Conservation (phyloP, 2,888 invertebrate genomes). For the Cerastoderma edule region DNA sequence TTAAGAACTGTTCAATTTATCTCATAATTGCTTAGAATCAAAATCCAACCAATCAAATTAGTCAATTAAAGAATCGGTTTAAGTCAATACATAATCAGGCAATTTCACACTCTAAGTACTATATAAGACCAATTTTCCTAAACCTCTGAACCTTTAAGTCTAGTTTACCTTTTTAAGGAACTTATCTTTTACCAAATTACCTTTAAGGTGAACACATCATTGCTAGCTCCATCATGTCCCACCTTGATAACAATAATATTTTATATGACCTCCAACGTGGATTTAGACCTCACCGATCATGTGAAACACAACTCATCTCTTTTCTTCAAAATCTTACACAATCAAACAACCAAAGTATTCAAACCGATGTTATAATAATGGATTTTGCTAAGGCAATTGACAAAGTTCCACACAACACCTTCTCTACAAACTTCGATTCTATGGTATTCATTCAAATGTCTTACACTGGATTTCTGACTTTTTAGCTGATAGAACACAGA, state of each 20-base stretch:
- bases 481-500: not conserved
- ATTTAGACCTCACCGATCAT: slow-evolving; percentile 1
- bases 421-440: not conserved
- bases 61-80: no score
- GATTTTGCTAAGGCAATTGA: slow-evolving; percentile 18
- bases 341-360: not conserved
- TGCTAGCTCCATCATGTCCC: no score
- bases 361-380: slow-evolving; percentile 14
- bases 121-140: no score
- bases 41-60: no score
- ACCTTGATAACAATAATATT: not conserved
- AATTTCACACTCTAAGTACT: no score
- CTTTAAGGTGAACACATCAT: slow-evolving; percentile 1
- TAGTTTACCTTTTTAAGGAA: no score
- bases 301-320: slow-evolving; percentile 4
- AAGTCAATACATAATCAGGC: no score
- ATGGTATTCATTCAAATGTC: not conserved
- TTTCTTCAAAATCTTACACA: not conserved
- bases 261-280: slow-evolving; percentile 11
- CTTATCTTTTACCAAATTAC: no score
- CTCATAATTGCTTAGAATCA: no score
- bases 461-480: slow-evolving; percentile 8
- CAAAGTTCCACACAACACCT: no score
- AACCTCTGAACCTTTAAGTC: no score
- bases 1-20: no score